These are phyloP conservation scores for Tipula helvola DNA, from an alignment of 2,888 invertebrate genomes.

Conservation along the genomic window DNA sequence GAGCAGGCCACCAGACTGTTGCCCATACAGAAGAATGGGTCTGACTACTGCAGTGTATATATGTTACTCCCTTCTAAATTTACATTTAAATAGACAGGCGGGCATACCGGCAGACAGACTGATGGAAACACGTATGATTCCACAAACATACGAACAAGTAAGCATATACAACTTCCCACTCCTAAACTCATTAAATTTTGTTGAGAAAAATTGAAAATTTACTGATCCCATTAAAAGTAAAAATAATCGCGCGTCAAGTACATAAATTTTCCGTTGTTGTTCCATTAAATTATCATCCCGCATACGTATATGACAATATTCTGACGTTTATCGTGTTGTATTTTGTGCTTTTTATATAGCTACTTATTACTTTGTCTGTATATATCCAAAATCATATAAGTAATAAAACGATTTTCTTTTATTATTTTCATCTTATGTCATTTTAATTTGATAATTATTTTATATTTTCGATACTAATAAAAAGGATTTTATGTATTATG, in stretches of 20 bases:
- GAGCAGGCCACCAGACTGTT: too few species aligned
- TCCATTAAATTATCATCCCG: not conserved
- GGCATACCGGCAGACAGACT: too few species aligned
- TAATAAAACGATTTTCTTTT: not conserved
- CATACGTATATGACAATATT: not conserved
- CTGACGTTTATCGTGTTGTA: not conserved
- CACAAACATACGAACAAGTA: too few species aligned
- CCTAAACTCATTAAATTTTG: not conserved
- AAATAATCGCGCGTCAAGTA: not conserved
- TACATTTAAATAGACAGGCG: too few species aligned
- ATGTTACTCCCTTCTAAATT: too few species aligned
- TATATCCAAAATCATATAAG: not conserved
- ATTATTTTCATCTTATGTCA: not conserved
- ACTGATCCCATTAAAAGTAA: not conserved
- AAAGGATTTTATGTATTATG: not conserved
- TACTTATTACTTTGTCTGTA: not conserved
- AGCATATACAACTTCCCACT: too few species aligned
- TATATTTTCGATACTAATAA: not conserved
- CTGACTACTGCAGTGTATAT: too few species aligned
- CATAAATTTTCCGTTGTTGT: not conserved
- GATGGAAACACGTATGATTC: too few species aligned
- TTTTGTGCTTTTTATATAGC: not conserved
- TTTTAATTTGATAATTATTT: conserved; percentile 4
- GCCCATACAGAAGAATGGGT: too few species aligned
- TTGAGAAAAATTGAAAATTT: not conserved